Conservation (phyloP, 2,888 invertebrate genomes). For the Tinea pellionella region DNA sequence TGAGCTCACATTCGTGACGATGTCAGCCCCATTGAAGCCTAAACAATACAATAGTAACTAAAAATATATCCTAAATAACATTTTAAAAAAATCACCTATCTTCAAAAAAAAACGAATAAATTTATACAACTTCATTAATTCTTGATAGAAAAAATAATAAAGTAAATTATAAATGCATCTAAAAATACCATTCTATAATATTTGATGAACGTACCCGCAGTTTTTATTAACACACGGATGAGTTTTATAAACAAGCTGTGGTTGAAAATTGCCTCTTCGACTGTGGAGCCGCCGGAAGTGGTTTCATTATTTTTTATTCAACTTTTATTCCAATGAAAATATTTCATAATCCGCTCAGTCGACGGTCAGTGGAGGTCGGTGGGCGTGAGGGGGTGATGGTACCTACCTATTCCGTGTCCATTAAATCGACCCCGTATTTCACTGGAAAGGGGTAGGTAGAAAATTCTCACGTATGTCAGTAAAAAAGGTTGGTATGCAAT, state of each 20-base stretch:
- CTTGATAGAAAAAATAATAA: too few relatives aligned
- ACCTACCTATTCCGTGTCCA: slow-evolving; percentile 10
- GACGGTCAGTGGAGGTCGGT: slow-evolving; percentile 18
- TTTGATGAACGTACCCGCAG: background rate
- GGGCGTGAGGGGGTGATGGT: slow-evolving; percentile 22
- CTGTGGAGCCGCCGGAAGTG: slow-evolving; percentile 8
- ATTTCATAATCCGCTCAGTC: slow-evolving; percentile 22
- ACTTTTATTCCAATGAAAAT: slow-evolving; percentile 11
- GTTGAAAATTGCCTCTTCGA: slow-evolving; percentile 5
- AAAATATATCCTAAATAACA: too few relatives aligned
- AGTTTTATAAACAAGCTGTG: background rate
- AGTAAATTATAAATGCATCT: too few relatives aligned
- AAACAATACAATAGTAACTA: too few relatives aligned
- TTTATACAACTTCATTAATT: too few relatives aligned
- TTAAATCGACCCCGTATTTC: background rate
- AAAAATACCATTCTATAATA: background rate
- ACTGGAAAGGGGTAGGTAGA: background rate
- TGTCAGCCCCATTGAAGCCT: too few relatives aligned
- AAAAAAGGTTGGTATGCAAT: background rate
- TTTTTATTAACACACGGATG: background rate
- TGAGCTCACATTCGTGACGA: too few relatives aligned
- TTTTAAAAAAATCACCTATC: too few relatives aligned
- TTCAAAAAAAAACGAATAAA: too few relatives aligned
- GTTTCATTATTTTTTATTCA: slow-evolving; percentile 10
- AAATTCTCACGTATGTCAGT: background rate